Evolutionary conservation across 1,140 invertebrate species (phyloP).

Genomic region (Megalonaias nervosa): DNA sequence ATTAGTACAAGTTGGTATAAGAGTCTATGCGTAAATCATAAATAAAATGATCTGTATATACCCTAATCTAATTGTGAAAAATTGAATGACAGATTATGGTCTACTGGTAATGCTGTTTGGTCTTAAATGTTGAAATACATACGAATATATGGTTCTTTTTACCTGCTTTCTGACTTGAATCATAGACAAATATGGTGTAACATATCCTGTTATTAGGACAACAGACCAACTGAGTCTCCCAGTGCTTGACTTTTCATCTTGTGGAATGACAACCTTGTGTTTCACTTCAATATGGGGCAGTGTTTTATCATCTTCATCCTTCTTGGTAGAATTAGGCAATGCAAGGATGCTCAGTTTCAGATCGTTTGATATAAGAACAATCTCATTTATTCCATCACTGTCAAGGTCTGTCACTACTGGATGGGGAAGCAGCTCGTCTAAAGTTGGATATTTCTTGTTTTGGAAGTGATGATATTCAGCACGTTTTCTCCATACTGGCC

Average conservation of each 20-base stretch:
- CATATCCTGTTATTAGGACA: constrained; percentile 57
- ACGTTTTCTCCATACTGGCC: constrained; percentile 58
- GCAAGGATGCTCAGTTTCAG: constrained; percentile 51
- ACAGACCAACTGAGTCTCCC: constrained; percentile 37
- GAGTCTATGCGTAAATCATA: no score
- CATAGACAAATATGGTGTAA: constrained; percentile 53
- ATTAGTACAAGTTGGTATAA: no score
- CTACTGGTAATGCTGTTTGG: no score
- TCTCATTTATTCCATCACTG: constrained; percentile 62
- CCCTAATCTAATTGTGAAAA: no score
- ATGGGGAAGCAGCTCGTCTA: constrained; percentile 47
- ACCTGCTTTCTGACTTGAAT: constrained; percentile 62
- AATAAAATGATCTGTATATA: no score
- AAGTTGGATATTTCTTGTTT: constrained; percentile 54
- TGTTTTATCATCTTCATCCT: constrained; percentile 43
- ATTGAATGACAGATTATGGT: no score
- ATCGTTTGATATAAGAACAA: constrained; percentile 58
- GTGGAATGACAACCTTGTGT: constrained; percentile 43
- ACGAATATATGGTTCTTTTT: background rate
- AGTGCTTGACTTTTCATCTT: constrained; percentile 16
- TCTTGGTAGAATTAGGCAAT: constrained; percentile 32
- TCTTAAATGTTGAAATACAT: no score
- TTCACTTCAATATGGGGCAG: constrained; percentile 58
- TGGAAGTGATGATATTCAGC: constrained; percentile 49
- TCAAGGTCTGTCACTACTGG: constrained; percentile 62